A percentile compares a stretch with the other conserved stretches of the same genome.
These are phyloP conservation scores for Yponomeuta cagnagella DNA, from an alignment of 2,888 invertebrate genomes.

Conservation along the genomic window DNA sequence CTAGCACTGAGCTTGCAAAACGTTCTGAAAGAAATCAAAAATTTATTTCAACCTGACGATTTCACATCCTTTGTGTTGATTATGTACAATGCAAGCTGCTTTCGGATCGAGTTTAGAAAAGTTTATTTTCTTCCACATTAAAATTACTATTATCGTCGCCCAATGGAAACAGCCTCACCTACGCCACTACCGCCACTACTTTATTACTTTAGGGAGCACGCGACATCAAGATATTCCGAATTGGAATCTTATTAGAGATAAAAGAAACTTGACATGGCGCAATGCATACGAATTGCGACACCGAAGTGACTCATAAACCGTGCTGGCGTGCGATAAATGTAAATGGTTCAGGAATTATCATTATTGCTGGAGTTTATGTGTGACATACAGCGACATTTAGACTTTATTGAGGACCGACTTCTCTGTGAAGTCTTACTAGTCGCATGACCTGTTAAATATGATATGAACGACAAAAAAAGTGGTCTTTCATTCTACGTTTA, in stretches of 20 bases:
- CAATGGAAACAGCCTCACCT: slow-evolving; percentile 36
- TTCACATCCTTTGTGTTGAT: too few relatives aligned
- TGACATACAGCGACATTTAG: too few relatives aligned
- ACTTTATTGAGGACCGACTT: too few relatives aligned
- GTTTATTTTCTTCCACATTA: neutral
- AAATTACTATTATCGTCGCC: slow-evolving; percentile 5
- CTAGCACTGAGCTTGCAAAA: too few relatives aligned
- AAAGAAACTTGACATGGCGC: slow-evolving; percentile 60
- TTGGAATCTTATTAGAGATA: slow-evolving; percentile 72
- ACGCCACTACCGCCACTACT: slow-evolving; percentile 44
- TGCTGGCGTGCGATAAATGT: slow-evolving; percentile 38
- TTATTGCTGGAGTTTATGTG: slow-evolving; percentile 13
- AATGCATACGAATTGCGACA: slow-evolving; percentile 55
- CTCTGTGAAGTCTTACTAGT: too few relatives aligned
- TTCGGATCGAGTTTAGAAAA: neutral
- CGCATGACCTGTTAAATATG: too few relatives aligned
- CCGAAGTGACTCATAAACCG: slow-evolving; percentile 43
- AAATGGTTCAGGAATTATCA: slow-evolving; percentile 33
- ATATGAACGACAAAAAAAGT: too few relatives aligned
- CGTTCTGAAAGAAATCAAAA: too few relatives aligned
- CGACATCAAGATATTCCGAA: slow-evolving; percentile 51
- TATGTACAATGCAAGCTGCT: too few relatives aligned
- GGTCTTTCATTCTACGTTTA: too few relatives aligned
- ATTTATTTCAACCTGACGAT: too few relatives aligned
- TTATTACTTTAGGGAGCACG: slow-evolving; percentile 68